These are phyloP conservation scores for Hipposideros larvatus DNA, from an alignment of 2,797 vertebrate species.

Conservation along the genomic window DNA sequence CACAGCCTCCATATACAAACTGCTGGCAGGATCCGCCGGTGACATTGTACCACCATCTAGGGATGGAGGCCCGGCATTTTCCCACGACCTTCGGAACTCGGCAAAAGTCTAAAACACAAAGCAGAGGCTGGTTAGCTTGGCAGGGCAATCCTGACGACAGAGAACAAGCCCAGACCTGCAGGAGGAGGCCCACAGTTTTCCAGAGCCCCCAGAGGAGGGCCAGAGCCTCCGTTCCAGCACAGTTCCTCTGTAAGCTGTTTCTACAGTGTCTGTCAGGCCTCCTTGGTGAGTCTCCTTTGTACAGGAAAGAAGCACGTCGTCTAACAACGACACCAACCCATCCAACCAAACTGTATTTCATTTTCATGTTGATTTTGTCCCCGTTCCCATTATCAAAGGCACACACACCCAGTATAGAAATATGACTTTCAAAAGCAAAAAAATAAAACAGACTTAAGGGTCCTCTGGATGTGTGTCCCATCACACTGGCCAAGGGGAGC, in stretches of 20 bases:
- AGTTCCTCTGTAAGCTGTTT: neutral
- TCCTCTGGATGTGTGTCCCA: neutral
- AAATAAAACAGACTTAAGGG: neutral
- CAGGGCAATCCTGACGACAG: neutral
- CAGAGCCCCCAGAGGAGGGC: neutral
- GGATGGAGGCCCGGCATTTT: constrained; percentile 89
- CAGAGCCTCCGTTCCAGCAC: neutral
- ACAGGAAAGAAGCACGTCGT: neutral
- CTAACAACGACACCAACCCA: neutral
- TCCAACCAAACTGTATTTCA: neutral
- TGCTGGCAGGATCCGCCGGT: constrained; percentile 82
- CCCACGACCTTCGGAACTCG: constrained; percentile 82
- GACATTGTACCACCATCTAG: constrained; percentile 87
- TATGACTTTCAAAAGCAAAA: neutral
- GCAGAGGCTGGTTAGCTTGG: neutral
- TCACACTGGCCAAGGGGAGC: neutral
- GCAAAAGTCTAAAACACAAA: constrained; percentile 87
- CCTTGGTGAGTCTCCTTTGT: neutral
- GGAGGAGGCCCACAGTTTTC: neutral
- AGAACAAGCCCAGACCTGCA: neutral
- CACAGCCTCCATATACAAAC: constrained; percentile 91
- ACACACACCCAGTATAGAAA: neutral
- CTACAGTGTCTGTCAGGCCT: neutral
- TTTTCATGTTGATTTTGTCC: neutral
- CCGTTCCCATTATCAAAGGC: neutral